These are phyloP conservation scores for Gulo gulo DNA, from an alignment of 2,113 vertebrate species.

Conservation along the genomic window DNA sequence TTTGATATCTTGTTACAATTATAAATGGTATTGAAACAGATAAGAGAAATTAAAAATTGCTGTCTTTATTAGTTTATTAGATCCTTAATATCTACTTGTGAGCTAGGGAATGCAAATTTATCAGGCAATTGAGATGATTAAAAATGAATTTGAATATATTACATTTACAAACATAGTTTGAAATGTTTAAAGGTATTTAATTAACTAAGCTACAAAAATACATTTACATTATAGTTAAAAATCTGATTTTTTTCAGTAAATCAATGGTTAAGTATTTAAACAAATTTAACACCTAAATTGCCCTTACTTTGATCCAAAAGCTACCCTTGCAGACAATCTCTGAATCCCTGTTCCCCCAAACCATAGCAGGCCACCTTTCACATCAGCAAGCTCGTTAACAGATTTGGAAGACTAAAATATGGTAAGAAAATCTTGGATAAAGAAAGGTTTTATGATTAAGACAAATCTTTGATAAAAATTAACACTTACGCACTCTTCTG, in stretches of 20 bases:
- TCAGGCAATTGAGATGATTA: background rate
- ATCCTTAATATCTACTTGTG: background rate
- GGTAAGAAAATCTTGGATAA: background rate
- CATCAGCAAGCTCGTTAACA: background rate
- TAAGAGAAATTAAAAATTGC: background rate
- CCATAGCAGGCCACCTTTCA: background rate
- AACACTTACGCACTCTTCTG: background rate
- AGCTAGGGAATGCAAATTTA: background rate
- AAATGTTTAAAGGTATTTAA: background rate
- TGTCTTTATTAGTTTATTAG: background rate
- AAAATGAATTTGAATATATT: constrained; percentile 1
- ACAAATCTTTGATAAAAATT: background rate
- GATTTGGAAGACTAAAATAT: background rate
- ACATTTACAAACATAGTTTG: background rate
- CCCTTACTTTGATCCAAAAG: background rate
- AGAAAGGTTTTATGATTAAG: background rate
- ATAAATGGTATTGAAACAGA: background rate
- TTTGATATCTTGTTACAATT: background rate
- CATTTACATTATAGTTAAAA: background rate
- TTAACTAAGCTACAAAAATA: background rate
- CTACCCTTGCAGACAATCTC: background rate
- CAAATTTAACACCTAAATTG: background rate
- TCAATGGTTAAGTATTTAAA: background rate
- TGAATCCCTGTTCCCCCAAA: background rate
- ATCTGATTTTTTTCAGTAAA: background rate